phyloP scores from a whole-genome alignment of 2,888 invertebrate species.

The Drosophila niveifrons region DNA sequence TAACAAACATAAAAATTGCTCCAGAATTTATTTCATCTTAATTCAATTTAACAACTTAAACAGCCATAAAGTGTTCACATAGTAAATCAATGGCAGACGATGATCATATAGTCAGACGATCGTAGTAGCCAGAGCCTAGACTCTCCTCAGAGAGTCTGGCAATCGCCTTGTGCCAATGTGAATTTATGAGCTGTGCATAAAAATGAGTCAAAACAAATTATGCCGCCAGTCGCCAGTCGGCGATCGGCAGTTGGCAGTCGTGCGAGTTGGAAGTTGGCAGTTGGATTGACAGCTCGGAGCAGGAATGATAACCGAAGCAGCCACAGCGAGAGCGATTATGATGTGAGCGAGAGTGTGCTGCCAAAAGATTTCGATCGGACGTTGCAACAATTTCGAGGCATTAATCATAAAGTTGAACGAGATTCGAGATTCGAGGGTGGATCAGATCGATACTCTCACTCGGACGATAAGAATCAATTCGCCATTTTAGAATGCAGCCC shows the following conservation, averaged over 20 bases:
- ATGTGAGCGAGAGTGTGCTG: constrained; percentile 67
- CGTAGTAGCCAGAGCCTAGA: constrained; percentile 12
- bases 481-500: constrained; percentile 26
- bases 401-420: constrained; percentile 66
- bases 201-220: constrained; percentile 82
- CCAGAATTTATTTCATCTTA: constrained; percentile 83
- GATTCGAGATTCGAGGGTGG: constrained; percentile 42
- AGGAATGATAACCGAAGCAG: constrained; percentile 3
- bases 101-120: constrained; percentile 16
- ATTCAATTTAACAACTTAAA: constrained; percentile 84
- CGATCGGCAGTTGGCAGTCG: not conserved
- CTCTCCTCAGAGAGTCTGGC: constrained; percentile 5
- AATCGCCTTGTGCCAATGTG: constrained; percentile 27
- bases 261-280: not conserved
- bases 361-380: constrained; percentile 64
- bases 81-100: constrained; percentile 75
- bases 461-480: constrained; percentile 36
- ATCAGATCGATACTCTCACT: constrained; percentile 35
- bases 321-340: constrained; percentile 60
- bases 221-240: constrained; percentile 52
- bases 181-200: constrained; percentile 80
- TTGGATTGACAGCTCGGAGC: constrained; percentile 66
- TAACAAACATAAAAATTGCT: constrained; percentile 78
- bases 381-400: constrained; percentile 68
- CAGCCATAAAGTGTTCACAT: constrained; percentile 84